phyloP scores from a whole-genome alignment of 1,140 invertebrate genomes.

The Archivesica marissinica region DNA sequence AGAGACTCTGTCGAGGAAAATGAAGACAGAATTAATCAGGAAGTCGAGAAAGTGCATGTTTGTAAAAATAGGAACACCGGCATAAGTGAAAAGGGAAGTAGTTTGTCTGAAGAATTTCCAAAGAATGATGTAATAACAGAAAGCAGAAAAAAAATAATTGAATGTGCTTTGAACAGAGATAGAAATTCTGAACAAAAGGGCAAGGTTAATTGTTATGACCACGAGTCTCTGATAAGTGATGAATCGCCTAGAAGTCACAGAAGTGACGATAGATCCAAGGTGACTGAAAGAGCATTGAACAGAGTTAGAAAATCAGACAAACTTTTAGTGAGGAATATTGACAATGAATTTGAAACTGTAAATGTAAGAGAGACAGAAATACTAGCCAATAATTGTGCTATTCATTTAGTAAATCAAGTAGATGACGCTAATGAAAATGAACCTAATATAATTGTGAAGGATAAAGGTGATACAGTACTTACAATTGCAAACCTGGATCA shows the following conservation, averaged over 20 bases:
- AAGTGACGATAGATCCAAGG: background rate
- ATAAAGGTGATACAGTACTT: background rate
- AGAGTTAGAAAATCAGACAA: slow-evolving; percentile 1
- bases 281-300: slow-evolving; percentile 15
- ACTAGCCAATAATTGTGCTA: background rate
- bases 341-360: background rate
- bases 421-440: slow-evolving; percentile 1
- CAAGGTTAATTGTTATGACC: background rate
- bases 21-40: background rate
- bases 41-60: background rate
- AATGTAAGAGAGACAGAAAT: background rate
- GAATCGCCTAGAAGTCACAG: slow-evolving; percentile 34
- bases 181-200: background rate
- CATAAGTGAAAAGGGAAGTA: background rate
- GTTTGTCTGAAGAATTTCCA: background rate
- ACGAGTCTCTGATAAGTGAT: background rate
- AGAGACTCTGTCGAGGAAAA: background rate
- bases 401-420: background rate
- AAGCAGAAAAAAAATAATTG: slow-evolving; percentile 10
- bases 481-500: background rate
- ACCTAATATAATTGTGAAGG: background rate
- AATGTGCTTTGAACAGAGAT: background rate
- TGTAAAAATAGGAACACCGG: background rate
- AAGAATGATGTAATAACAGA: slow-evolving; percentile 6
- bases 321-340: background rate